A percentile compares a stretch with the other conserved stretches of the same genome.
phyloP scores from a whole-genome alignment of 2,888 invertebrate species.

The Melinopterus prodromus region DNA sequence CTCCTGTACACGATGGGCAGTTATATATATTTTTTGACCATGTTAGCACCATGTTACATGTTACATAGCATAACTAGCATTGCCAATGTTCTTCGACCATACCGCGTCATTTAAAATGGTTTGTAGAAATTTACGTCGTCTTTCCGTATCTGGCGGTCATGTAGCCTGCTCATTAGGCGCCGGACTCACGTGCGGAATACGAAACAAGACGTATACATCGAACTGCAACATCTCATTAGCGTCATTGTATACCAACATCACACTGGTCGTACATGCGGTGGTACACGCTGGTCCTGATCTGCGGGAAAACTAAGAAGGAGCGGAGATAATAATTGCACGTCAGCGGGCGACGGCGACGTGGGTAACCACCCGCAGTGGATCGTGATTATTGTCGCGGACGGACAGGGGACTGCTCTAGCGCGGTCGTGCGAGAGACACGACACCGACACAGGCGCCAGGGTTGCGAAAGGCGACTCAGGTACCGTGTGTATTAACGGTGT shows the following conservation, averaged over 20 bases:
- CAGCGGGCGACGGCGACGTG: constrained; percentile 16
- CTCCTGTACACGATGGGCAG: no score
- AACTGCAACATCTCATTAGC: constrained; percentile 19
- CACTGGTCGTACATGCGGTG: constrained; percentile 14
- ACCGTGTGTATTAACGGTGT: neutral
- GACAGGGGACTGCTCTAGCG: neutral
- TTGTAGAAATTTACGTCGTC: neutral
- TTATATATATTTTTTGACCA: neutral
- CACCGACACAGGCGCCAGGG: constrained; percentile 7
- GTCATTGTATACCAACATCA: constrained; percentile 8
- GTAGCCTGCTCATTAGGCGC: constrained; percentile 21
- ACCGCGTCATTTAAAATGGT: neutral
- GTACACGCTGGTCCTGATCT: neutral
- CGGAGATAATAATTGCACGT: constrained; percentile 28
- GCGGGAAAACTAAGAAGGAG: constrained; percentile 9
- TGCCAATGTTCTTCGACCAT: neutral
- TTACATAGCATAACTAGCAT: neutral
- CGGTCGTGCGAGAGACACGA: constrained; percentile 18
- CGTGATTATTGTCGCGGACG: constrained; percentile 20
- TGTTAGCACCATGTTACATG: neutral
- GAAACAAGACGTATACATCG: constrained; percentile 16
- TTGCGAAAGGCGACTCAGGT: neutral
- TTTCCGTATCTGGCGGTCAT: constrained; percentile 7
- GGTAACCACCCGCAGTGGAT: constrained; percentile 27
- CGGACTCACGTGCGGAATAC: constrained; percentile 12